phyloP scores from a whole-genome alignment of 2,888 invertebrate genomes.

The Drosophila ustulata region DNA sequence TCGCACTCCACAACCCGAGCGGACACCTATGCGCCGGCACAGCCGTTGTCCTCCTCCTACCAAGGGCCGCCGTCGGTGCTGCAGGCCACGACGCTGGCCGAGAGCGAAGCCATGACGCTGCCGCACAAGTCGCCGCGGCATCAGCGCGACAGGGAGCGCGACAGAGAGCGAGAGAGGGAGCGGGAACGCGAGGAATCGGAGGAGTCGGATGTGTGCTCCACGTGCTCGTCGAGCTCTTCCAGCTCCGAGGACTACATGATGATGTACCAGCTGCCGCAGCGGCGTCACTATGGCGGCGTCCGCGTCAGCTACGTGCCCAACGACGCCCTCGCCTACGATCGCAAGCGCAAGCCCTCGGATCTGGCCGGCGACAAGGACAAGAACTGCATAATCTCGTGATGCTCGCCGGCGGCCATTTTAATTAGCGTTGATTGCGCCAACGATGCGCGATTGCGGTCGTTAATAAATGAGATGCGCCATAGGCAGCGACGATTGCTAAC shows the following conservation, averaged over 20 bases:
- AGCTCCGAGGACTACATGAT: conserved; percentile 94
- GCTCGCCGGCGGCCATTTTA: conserved; percentile 57
- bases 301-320: conserved; percentile 97
- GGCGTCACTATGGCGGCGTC: conserved; percentile 94
- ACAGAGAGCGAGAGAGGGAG: conserved; percentile 40
- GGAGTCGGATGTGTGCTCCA: conserved; percentile 93
- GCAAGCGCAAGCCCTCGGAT: conserved; percentile 87
- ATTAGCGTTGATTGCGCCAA: conserved; percentile 65
- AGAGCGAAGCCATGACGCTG: conserved; percentile 24
- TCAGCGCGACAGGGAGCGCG: conserved; percentile 56
- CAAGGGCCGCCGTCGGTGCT: conserved; percentile 77
- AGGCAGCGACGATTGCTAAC: conserved; percentile 51
- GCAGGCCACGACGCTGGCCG: conserved; percentile 48
- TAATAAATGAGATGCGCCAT: conserved; percentile 48
- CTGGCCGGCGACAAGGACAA: conserved; percentile 87
- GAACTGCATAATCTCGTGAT: conserved; percentile 95
- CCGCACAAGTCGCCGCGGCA: conserved; percentile 57
- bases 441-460: neutral
- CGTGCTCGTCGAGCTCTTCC: conserved; percentile 94
- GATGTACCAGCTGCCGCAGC: conserved; percentile 93
- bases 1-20: conserved; percentile 82
- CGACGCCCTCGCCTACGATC: conserved; percentile 93
- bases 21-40: conserved; percentile 81
- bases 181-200: conserved; percentile 86
- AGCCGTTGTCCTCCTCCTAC: conserved; percentile 83